phyloP scores from a whole-genome alignment of 1,140 invertebrate species.

The Drosophila saltans region DNA sequence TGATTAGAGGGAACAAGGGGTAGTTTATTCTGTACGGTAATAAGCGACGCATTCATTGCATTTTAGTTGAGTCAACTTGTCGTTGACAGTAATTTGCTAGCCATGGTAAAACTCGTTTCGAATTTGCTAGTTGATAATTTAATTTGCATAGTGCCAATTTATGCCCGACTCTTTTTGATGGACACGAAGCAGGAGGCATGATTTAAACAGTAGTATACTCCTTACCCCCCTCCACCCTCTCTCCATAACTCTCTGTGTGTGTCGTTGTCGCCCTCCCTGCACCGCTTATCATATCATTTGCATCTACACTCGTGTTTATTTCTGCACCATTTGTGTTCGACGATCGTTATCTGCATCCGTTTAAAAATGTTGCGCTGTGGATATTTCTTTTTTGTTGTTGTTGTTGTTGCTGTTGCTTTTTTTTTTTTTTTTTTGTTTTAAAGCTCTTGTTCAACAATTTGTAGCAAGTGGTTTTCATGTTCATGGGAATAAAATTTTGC shows the following conservation, averaged over 20 bases:
- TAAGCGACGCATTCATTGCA: constrained; percentile 74
- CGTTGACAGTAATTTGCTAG: constrained; percentile 78
- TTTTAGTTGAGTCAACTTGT: constrained; percentile 62
- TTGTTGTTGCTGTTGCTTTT: not conserved
- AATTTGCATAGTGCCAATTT: constrained; percentile 82
- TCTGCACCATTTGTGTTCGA: constrained; percentile 82
- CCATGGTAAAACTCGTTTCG: constrained; percentile 66
- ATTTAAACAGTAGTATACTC: constrained; percentile 22
- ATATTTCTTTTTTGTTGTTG: constrained; percentile 32
- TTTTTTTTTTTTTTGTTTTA: constrained; percentile 27
- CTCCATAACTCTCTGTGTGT: not conserved
- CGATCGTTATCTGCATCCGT: constrained; percentile 81
- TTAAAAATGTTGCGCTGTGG: constrained; percentile 66
- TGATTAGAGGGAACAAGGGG: constrained; percentile 5
- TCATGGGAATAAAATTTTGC: constrained; percentile 79
- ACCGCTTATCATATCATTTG: constrained; percentile 75
- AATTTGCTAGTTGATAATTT: constrained; percentile 72
- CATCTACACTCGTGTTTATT: constrained; percentile 82
- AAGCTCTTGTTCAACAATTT: constrained; percentile 79
- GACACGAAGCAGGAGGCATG: constrained; percentile 50
- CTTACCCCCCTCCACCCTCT: not conserved
- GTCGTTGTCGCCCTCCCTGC: not conserved
- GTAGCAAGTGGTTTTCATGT: constrained; percentile 81
- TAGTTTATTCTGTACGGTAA: constrained; percentile 19
- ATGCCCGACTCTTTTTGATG: constrained; percentile 69